Conservation (phyloP, 2,888 invertebrate genomes). For the Iphiclides podalirius region DNA sequence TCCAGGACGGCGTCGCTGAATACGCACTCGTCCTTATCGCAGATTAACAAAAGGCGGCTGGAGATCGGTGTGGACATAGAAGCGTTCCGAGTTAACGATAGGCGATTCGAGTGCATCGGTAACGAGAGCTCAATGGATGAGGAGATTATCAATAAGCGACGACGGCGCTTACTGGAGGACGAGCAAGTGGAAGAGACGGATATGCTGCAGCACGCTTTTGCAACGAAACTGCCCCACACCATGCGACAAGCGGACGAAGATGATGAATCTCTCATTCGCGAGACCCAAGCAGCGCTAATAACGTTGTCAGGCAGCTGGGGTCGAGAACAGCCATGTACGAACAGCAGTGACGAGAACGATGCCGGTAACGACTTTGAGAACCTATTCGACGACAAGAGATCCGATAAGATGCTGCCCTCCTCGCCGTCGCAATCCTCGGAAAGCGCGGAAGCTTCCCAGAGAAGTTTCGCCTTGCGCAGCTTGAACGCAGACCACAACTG, state of each 20-base stretch:
- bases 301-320: constrained; percentile 93
- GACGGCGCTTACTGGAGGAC: constrained; percentile 72
- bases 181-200: constrained; percentile 56
- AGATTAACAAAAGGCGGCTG: constrained; percentile 85
- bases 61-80: constrained; percentile 81
- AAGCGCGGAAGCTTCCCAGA: constrained; percentile 81
- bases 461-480: constrained; percentile 80
- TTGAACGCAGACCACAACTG: constrained; percentile 48
- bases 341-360: constrained; percentile 85
- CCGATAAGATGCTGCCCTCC: constrained; percentile 83
- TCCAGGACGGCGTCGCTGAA: constrained; percentile 77
- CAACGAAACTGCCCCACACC: constrained; percentile 58
- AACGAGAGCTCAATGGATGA: constrained; percentile 70
- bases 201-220: constrained; percentile 44
- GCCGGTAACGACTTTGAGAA: constrained; percentile 91
- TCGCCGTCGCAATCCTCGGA: constrained; percentile 82
- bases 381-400: constrained; percentile 90
- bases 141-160: constrained; percentile 53
- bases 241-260: constrained; percentile 78
- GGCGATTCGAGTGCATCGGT: constrained; percentile 53
- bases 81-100: constrained; percentile 61
- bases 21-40: constrained; percentile 80
- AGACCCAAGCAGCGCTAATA: constrained; percentile 93
- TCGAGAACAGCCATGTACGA: constrained; percentile 82
- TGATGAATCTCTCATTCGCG: constrained; percentile 90